Base-by-base conservation (phyloP, 1,140 invertebrate species). In the Wiebesia pumilae region DNA sequence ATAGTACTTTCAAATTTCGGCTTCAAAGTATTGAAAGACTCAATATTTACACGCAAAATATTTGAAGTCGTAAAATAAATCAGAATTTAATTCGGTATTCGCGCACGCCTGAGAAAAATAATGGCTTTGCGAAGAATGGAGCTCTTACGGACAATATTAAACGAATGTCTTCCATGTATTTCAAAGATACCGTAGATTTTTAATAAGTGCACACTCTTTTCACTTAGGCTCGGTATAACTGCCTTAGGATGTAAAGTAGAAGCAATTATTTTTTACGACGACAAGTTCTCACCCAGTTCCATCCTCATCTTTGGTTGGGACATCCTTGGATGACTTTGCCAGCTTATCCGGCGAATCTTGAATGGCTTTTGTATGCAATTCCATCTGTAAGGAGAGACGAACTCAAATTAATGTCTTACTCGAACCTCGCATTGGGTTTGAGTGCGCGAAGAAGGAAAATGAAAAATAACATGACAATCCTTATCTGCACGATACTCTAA, bases 331-430 rank as follows among this genome's bases (percentile, higher is more conserved):
- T 62, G 21, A 58, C 43, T 38, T 82, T 35, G 83, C 16, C 75
- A 43, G 38, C 30, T 90, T 93, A 79, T 91, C 90, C 71, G 88
- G 81, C 75, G 89, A 87, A 78, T 88, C 89, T 85, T 80, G 81
- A 33, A 86, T 86, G 38, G 89, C 88, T 87, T 88, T 92, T 58
- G 88, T 91, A 67, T 93, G 90, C 88, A 93, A 88, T 89, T 93
- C 93, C 93, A 93, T 93, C 92, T 93, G 83, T 16, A 91, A 91
- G 6, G 27, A 87, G 19, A 35, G 67, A 65, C 1, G 65, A 2
- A 67, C 43, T 75, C 38, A 43, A 75, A 43, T n/a, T 4, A 75
- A 43, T 43, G 14, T n/a, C 0, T 73, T 40, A 40, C 16, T 9
- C 30, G 10, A 38, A 40, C 19, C 14, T 40, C 1, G 1, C 3